phyloP scores from a whole-genome alignment of 2,797 vertebrate species.

The Anableps anableps region DNA sequence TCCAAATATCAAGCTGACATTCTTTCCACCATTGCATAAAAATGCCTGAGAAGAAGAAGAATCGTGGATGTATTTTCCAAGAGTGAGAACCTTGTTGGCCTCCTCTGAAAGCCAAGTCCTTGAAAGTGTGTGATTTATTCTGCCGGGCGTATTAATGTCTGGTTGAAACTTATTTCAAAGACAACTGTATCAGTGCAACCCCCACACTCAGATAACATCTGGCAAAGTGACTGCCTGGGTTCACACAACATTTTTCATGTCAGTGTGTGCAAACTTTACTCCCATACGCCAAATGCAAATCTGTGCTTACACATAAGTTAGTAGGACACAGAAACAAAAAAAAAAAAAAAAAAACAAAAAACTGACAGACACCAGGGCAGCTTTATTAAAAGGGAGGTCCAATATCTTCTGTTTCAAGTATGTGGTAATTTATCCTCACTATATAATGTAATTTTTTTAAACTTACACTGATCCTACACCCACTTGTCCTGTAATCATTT shows the following conservation, averaged over 20 bases:
- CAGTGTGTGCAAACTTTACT: conserved; percentile 39
- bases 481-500: not conserved
- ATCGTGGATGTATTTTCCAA: conserved; percentile 75
- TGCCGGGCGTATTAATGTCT: conserved; percentile 72
- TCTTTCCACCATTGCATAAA: conserved; percentile 83
- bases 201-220: conserved; percentile 57
- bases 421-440: conserved; percentile 2
- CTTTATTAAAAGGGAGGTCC: not conserved
- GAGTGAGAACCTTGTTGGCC: conserved; percentile 71
- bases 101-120: conserved; percentile 66
- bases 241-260: conserved; percentile 51
- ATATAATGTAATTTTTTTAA: conserved; percentile 4
- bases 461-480: not conserved
- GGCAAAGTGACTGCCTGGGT: conserved; percentile 49
- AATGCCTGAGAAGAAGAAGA: conserved; percentile 78
- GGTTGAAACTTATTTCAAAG: conserved; percentile 68
- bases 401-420: not conserved
- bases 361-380: conserved; percentile 6
- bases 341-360: not conserved
- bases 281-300: conserved; percentile 41
- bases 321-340: not conserved
- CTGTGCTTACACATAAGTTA: conserved; percentile 26
- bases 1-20: conserved; percentile 80
- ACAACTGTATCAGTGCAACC: conserved; percentile 61
- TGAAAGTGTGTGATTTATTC: conserved; percentile 77